phyloP scores from a whole-genome alignment of 1,140 invertebrate genomes.

The Caerostris extrusa region DNA sequence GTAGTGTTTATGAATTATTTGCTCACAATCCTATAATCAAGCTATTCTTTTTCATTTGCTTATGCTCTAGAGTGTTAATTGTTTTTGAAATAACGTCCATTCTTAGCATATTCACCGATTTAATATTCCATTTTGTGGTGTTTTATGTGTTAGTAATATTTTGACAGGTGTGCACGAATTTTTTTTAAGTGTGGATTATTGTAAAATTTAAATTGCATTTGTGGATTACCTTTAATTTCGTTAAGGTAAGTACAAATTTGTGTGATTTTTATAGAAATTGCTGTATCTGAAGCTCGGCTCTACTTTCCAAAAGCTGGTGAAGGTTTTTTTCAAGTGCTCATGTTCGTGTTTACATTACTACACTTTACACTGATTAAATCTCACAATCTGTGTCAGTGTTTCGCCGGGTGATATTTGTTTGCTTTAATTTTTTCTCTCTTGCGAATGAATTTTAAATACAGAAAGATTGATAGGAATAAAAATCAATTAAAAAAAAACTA shows the following conservation, averaged over 20 bases:
- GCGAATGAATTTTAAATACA: too few relatives aligned
- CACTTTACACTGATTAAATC: background rate
- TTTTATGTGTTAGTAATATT: conserved; percentile 30
- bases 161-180: conserved; percentile 66
- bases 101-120: background rate
- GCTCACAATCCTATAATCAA: conserved; percentile 38
- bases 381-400: background rate
- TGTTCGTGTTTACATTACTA: conserved; percentile 17
- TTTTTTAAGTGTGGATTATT: conserved; percentile 34
- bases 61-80: background rate
- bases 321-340: background rate
- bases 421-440: background rate
- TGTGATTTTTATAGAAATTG: conserved; percentile 3
- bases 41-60: conserved; percentile 23
- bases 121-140: background rate
- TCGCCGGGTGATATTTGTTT: background rate
- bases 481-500: too few relatives aligned
- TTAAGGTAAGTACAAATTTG: conserved; percentile 27
- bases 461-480: too few relatives aligned
- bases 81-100: background rate
- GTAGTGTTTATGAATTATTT: conserved; percentile 64
- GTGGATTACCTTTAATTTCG: conserved; percentile 46
- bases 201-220: background rate
- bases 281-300: background rate
- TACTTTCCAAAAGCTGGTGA: background rate